These are phyloP conservation scores for Bos indicus DNA, from an alignment of 2,113 vertebrate species.

Conservation along the genomic window DNA sequence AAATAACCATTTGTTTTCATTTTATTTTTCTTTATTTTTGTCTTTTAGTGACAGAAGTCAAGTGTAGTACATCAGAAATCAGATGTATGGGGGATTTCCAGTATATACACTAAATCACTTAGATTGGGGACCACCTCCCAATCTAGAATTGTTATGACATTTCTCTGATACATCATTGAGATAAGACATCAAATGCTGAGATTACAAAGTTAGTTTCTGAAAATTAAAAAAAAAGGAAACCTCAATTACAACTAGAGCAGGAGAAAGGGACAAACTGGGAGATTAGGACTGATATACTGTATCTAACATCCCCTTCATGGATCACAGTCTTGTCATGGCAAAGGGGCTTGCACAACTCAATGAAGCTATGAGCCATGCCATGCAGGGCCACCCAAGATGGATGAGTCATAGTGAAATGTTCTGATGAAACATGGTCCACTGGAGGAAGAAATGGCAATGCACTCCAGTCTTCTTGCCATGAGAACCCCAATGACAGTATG, in stretches of 20 bases:
- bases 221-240: neutral
- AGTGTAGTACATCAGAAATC: neutral
- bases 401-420: neutral
- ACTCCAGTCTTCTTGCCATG: neutral
- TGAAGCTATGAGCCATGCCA: neutral
- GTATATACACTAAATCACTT: neutral
- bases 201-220: neutral
- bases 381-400: neutral
- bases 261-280: neutral
- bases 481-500: neutral
- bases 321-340: neutral
- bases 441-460: neutral
- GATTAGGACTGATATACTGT: neutral
- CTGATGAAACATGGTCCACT: neutral
- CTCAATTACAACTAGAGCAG: neutral
- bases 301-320: neutral
- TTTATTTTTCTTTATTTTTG: neutral
- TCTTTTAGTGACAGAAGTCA: neutral
- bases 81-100: neutral
- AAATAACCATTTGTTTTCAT: neutral
- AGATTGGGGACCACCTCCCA: neutral
- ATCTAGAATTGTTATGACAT: neutral
- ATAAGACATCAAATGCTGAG: neutral
- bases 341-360: neutral
- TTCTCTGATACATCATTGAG: neutral